Base-by-base conservation (phyloP, 1,140 invertebrate species). In the Megathymus violae region DNA sequence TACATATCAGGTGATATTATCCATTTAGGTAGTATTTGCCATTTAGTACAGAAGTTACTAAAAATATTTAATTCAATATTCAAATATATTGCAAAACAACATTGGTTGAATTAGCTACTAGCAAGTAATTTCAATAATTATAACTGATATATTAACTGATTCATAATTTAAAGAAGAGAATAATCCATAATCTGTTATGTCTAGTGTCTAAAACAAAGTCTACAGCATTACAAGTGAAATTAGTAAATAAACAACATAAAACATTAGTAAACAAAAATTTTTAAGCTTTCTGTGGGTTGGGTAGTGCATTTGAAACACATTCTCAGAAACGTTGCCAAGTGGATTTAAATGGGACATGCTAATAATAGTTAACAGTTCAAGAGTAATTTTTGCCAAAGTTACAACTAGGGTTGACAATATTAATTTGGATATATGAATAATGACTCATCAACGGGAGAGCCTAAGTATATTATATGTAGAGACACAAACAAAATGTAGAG, bases 261-360 rank as follows among this genome's bases (percentile, higher is more conserved):
- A 13, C 17, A 22, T 31, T 17, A 43, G 25, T 50, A 64, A 64
- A 64, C 62, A 63, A 38, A 46, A 60, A 60, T 4, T 59, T 4
- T 47, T 10, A 36, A 38, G 22, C 56, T 65, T 65, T 60, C 41
- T 54, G 41, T 61, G 25, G 14, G 43, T 27, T 14, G n/a, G 16
- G 31, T 38, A 47, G 52, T 16, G 52, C 50, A 60, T 65, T 60
- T 60, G 31, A 51, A 41, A 48, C 43, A 54, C 63, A 60, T 65
- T 51, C 41, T 31, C 40, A 51, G 46, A 59, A 46, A 51, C 59
- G 56, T 65, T 65, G 63, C 63, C 63, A 65, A 65, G 25, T 52
- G 47, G 46, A 34, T 60, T 47, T 27, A 65, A 65, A 60, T 65
- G 56, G 56, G 22, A 65, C 47, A 60, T 34, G 63, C 63, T 58